phyloP scores from a whole-genome alignment of 2,797 vertebrate species.

The Eleutherodactylus coqui region DNA sequence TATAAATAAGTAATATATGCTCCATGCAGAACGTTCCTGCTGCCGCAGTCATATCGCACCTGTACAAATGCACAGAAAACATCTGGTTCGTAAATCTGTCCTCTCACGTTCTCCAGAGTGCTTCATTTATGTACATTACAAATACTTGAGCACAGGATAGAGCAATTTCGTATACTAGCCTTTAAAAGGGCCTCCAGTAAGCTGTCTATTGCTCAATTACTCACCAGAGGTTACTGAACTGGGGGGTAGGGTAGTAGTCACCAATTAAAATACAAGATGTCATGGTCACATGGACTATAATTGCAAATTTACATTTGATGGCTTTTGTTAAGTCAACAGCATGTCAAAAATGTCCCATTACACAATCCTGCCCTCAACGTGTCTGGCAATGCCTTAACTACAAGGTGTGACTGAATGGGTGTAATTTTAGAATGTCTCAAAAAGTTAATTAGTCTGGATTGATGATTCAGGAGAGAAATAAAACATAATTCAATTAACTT shows the following conservation, averaged over 20 bases:
- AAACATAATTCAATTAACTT: not conserved
- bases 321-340: slow-evolving; percentile 12
- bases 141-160: slow-evolving; percentile 67
- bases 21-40: slow-evolving; percentile 69
- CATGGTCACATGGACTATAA: not conserved
- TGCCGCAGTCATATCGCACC: slow-evolving; percentile 72
- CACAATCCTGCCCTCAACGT: not conserved
- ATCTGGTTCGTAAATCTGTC: slow-evolving; percentile 70
- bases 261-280: not conserved
- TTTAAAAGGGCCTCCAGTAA: slow-evolving; percentile 54
- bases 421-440: not conserved
- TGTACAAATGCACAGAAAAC: slow-evolving; percentile 72
- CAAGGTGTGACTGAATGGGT: not conserved
- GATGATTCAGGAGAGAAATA: not conserved
- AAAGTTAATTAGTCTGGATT: slow-evolving; percentile 34
- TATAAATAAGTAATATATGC: slow-evolving; percentile 70
- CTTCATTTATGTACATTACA: slow-evolving; percentile 67
- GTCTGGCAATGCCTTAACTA: not conserved
- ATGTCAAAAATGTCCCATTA: slow-evolving; percentile 28
- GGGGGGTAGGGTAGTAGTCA: not conserved
- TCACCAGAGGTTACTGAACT: slow-evolving; percentile 32
- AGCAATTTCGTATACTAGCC: slow-evolving; percentile 60
- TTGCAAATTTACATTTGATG: not conserved
- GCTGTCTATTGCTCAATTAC: slow-evolving; percentile 11
- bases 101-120: slow-evolving; percentile 68